Conservation (phyloP, 2,888 invertebrate species). For the Taphrorychus bicolor region DNA sequence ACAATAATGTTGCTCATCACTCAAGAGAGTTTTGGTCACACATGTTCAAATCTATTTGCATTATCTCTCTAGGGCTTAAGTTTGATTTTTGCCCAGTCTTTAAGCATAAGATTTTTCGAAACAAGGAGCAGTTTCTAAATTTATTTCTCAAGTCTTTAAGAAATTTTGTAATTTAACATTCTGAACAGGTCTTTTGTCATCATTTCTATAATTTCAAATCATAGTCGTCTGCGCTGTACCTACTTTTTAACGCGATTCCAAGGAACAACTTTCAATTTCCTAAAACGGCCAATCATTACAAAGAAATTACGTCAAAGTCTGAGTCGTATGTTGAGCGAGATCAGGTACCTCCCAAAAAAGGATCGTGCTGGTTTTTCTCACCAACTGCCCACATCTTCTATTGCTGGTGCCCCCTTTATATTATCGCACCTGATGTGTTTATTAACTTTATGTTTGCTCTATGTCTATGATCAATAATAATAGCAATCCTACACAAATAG, state of each 20-base stretch:
- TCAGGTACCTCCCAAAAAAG: constrained; percentile 1
- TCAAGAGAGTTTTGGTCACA: too few relatives aligned
- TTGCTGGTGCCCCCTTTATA: neutral
- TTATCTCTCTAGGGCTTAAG: too few relatives aligned
- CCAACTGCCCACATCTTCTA: neutral
- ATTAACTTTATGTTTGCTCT: neutral
- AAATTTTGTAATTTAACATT: too few relatives aligned
- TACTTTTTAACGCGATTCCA: neutral
- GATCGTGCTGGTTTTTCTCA: neutral
- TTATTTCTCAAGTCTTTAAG: too few relatives aligned
- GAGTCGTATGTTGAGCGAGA: neutral
- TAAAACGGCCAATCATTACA: neutral
- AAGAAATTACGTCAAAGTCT: constrained; percentile 3
- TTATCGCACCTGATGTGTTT: neutral
- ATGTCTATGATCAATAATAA: neutral
- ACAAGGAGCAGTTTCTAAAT: too few relatives aligned
- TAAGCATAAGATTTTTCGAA: too few relatives aligned
- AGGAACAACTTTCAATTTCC: neutral
- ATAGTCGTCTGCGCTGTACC: neutral
- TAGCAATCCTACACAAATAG: neutral
- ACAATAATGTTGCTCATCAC: too few relatives aligned
- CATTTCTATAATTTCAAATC: neutral
- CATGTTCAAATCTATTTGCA: too few relatives aligned
- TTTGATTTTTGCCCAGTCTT: too few relatives aligned
- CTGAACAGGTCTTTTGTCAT: too few relatives aligned